These are phyloP conservation scores for Eueremaeus valkanovi DNA, from an alignment of 2,888 invertebrate genomes.

Conservation along the genomic window DNA sequence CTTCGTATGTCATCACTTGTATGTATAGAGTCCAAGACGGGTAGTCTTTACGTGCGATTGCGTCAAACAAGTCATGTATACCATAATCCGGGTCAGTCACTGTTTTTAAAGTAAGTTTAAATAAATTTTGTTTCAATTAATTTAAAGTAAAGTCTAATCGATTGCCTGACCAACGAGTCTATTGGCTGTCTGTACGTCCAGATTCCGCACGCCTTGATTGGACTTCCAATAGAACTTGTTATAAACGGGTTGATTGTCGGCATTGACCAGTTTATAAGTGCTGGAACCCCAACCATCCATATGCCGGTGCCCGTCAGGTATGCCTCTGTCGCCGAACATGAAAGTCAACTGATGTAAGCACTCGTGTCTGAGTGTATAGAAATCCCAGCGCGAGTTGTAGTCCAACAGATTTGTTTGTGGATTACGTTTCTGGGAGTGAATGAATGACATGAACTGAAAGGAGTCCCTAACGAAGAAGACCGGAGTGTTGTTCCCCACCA, in stretches of 20 bases:
- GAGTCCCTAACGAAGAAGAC: conserved; percentile 90
- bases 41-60: conserved; percentile 65
- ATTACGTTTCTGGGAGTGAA: conserved; percentile 94
- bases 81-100: conserved; percentile 76
- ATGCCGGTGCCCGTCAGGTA: conserved; percentile 83
- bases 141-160: conserved; percentile 51
- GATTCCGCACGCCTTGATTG: conserved; percentile 80
- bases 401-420: conserved; percentile 79
- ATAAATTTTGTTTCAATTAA: conserved; percentile 52
- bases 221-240: conserved; percentile 82
- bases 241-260: conserved; percentile 65
- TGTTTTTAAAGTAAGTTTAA: conserved; percentile 46
- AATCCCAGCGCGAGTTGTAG: conserved; percentile 94
- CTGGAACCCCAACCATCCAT: conserved; percentile 97
- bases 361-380: conserved; percentile 80
- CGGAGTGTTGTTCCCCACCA: conserved; percentile 84
- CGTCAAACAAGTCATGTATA: conserved; percentile 81
- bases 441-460: conserved; percentile 83
- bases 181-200: conserved; percentile 65
- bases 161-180: conserved; percentile 61
- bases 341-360: conserved; percentile 76
- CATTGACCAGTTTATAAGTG: conserved; percentile 84
- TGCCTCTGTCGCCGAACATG: conserved; percentile 84
- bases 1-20: conserved; percentile 76
- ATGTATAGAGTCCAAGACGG: conserved; percentile 73